A percentile compares a stretch with the other conserved stretches of the same genome.
Evolutionary conservation across 2,797 vertebrate species (phyloP).

Genomic region (Xenops minutus): DNA sequence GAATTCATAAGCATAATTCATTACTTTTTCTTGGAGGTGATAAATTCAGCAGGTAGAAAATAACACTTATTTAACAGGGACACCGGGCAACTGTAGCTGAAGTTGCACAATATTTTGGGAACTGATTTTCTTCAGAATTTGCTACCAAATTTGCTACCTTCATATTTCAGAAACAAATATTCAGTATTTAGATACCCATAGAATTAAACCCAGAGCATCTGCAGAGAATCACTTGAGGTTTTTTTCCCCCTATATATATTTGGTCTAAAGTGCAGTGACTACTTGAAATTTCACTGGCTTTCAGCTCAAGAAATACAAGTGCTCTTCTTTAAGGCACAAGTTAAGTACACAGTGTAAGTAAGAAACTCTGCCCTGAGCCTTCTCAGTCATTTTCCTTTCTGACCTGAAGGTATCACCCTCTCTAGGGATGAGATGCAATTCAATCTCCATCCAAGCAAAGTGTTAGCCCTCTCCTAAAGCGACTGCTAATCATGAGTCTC

Average conservation of each 20-base stretch:
- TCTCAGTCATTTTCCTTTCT: not conserved
- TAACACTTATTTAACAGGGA: not conserved
- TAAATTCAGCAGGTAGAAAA: not conserved
- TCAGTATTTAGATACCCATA: not conserved
- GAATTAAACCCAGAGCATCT: not conserved
- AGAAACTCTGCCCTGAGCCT: not conserved
- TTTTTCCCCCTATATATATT: not conserved
- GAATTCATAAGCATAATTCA: not conserved
- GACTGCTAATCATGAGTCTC: not conserved
- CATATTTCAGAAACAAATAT: not conserved
- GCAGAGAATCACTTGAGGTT: not conserved
- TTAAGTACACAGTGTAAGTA: not conserved
- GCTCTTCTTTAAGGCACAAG: not conserved
- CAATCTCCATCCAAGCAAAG: not conserved
- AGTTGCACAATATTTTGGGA: not conserved
- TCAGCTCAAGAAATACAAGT: not conserved
- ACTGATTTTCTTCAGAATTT: not conserved
- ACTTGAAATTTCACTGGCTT: not conserved
- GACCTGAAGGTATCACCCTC: not conserved
- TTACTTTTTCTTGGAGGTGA: not conserved
- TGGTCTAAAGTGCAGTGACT: not conserved
- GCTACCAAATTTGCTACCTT: not conserved
- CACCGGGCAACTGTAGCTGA: not conserved
- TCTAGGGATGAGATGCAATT: not conserved
- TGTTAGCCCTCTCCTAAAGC: not conserved